Evolutionary conservation across 2,797 vertebrate species (phyloP).

Genomic region (Parotocinclus haroldoi): DNA sequence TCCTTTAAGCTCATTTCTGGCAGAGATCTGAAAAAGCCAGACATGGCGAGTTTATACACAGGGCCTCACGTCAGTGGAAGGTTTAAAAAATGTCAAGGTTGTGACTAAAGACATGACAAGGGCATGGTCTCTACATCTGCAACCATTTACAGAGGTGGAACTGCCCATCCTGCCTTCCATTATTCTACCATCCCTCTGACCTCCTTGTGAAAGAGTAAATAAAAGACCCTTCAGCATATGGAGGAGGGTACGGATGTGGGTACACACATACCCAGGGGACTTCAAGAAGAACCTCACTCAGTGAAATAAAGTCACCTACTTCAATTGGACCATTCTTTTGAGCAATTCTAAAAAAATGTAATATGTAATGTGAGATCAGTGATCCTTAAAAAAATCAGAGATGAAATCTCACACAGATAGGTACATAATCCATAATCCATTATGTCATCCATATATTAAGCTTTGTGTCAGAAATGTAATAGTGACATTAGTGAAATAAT

Average conservation of each 20-base stretch:
- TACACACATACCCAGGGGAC: slow-evolving; percentile 46
- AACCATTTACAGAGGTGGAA: slow-evolving; percentile 67
- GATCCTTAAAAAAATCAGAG: no score
- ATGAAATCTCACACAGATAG: no score
- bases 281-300: background rate
- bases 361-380: no score
- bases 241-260: slow-evolving; percentile 65
- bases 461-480: no score
- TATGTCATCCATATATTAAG: no score
- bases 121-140: slow-evolving; percentile 62
- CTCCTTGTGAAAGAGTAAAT: slow-evolving; percentile 44
- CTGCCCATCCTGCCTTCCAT: slow-evolving; percentile 50
- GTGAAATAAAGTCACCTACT: no score
- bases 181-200: slow-evolving; percentile 56
- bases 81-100: slow-evolving; percentile 41
- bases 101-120: slow-evolving; percentile 48
- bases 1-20: background rate
- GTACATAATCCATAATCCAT: no score
- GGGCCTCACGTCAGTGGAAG: slow-evolving; percentile 26
- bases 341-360: background rate
- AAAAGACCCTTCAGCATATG: slow-evolving; percentile 42
- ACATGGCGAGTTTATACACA: slow-evolving; percentile 11
- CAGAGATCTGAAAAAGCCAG: slow-evolving; percentile 14
- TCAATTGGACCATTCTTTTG: background rate
- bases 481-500: no score